Evolutionary conservation across 2,113 vertebrate species (phyloP).

Genomic region (Leucosticte australis): DNA sequence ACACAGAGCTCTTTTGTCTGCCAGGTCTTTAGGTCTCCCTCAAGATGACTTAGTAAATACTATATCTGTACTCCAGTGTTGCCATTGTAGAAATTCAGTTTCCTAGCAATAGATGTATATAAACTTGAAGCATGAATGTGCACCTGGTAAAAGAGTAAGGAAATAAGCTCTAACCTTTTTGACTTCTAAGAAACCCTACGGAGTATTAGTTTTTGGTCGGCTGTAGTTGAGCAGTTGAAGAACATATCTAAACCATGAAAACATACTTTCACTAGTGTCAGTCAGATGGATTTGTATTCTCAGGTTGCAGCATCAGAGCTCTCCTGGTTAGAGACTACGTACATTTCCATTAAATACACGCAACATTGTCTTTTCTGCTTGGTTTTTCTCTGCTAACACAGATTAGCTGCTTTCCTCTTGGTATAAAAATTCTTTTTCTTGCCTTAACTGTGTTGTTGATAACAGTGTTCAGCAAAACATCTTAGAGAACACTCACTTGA

Average conservation of each 20-base stretch:
- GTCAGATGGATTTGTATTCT: background rate
- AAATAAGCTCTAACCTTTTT: background rate
- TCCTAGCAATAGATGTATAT: background rate
- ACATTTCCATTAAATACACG: background rate
- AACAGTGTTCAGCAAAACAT: background rate
- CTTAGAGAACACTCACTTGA: background rate
- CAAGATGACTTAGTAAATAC: background rate
- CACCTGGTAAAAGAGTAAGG: background rate
- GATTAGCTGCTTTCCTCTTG: background rate
- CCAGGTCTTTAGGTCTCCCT: background rate
- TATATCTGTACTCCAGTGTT: background rate
- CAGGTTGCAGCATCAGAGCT: background rate
- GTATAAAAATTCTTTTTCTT: background rate
- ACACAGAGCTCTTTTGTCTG: background rate
- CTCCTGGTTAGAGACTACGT: background rate
- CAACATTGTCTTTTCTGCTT: background rate
- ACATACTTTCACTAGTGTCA: background rate
- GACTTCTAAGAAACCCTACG: background rate
- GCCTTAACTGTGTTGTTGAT: background rate
- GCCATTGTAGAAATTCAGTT: background rate
- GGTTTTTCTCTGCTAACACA: background rate
- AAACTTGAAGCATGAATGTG: background rate
- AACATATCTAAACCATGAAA: background rate
- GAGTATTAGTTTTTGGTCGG: background rate
- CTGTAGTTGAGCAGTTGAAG: background rate